These are phyloP conservation scores for Ophion obscuratus DNA, from an alignment of 2,888 invertebrate species.

Conservation along the genomic window DNA sequence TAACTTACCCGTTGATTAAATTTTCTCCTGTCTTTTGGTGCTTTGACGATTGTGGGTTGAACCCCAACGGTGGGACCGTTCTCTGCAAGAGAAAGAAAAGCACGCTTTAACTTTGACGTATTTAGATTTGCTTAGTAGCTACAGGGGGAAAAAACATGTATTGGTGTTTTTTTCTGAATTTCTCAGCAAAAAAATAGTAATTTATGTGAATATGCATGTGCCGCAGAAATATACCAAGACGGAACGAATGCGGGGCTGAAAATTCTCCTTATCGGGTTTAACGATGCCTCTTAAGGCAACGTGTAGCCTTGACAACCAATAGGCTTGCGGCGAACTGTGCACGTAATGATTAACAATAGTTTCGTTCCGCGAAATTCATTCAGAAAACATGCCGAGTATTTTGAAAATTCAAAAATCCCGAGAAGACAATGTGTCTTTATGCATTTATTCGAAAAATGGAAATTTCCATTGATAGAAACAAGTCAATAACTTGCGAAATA, in stretches of 20 bases:
- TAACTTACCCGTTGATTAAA: constrained; percentile 85
- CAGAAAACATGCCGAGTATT: background rate
- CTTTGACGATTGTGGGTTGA: constrained; percentile 84
- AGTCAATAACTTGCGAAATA: background rate
- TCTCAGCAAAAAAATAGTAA: too few relatives aligned
- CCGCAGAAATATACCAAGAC: background rate
- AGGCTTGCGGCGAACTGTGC: background rate
- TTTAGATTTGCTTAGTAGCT: background rate
- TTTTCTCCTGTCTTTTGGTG: constrained; percentile 85
- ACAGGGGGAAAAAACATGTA: background rate
- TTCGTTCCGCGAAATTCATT: background rate
- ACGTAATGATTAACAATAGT: background rate
- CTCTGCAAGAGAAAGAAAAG: constrained; percentile 76
- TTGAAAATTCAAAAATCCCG: too few relatives aligned
- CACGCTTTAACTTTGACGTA: background rate
- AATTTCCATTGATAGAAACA: background rate
- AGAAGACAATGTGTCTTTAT: too few relatives aligned
- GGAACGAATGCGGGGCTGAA: background rate
- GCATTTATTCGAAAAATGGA: too few relatives aligned
- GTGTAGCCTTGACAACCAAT: background rate
- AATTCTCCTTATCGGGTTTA: constrained; percentile 36
- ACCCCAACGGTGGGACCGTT: constrained; percentile 76
- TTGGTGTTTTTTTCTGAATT: background rate
- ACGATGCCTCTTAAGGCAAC: background rate
- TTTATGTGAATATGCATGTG: background rate